A percentile compares a stretch with the other conserved stretches of the same genome.
Evolutionary conservation across 2,888 invertebrate species (phyloP).

Genomic region (Perizoma affinitatum): DNA sequence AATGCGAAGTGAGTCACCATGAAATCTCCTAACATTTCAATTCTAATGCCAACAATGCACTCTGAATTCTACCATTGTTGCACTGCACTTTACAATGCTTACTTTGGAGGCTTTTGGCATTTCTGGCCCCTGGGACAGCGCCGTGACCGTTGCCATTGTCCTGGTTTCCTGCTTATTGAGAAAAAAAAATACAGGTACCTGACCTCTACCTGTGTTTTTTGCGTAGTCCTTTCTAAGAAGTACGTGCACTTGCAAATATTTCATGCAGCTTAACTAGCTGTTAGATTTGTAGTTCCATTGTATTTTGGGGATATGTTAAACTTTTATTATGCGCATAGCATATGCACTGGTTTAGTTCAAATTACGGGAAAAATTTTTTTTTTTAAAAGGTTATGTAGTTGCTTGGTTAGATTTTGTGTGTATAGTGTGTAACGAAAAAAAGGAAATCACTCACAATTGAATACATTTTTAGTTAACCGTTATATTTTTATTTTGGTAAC

Average conservation of each 20-base stretch:
- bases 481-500: too few species aligned
- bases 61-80: conserved; percentile 29
- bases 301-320: too few species aligned
- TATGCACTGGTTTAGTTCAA: too few species aligned
- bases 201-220: conserved; percentile 51
- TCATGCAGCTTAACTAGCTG: conserved; percentile 15
- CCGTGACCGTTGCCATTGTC: conserved; percentile 68
- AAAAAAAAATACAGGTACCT: conserved; percentile 59
- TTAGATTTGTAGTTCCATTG: too few species aligned
- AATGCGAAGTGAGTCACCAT: conserved; percentile 32
- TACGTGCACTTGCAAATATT: conserved; percentile 26
- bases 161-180: conserved; percentile 67
- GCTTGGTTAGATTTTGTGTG: conserved; percentile 35
- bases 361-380: too few species aligned
- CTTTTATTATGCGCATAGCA: too few species aligned
- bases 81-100: conserved; percentile 28
- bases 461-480: too few species aligned
- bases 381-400: too few species aligned
- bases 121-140: conserved; percentile 33
- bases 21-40: conserved; percentile 39
- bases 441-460: too few species aligned
- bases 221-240: conserved; percentile 30
- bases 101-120: conserved; percentile 24
- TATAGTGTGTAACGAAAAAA: conserved; percentile 48
- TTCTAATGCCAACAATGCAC: conserved; percentile 26